phyloP scores from a whole-genome alignment of 2,113 vertebrate species.

The Pterocles burchelli region DNA sequence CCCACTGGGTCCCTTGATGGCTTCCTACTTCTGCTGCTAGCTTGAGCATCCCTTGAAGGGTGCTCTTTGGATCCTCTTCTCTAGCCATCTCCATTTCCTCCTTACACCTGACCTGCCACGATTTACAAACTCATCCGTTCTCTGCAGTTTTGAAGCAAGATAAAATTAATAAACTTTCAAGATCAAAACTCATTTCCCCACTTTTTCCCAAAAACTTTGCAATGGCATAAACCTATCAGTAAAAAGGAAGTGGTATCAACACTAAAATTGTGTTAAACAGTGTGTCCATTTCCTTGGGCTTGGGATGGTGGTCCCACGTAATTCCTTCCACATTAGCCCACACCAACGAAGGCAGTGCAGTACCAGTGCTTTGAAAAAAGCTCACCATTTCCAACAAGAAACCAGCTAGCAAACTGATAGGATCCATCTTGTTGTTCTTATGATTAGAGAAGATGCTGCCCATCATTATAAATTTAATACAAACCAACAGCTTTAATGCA shows the following conservation, averaged over 20 bases:
- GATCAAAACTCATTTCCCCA: background rate
- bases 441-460: background rate
- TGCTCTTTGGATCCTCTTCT: background rate
- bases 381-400: background rate
- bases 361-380: background rate
- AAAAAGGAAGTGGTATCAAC: fast-evolving
- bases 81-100: background rate
- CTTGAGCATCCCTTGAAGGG: background rate
- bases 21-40: background rate
- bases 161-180: background rate
- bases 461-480: background rate
- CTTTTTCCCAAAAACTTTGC: background rate
- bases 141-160: fast-evolving
- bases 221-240: background rate
- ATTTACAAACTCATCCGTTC: no score
- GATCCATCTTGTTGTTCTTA: background rate
- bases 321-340: fast-evolving
- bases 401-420: no score
- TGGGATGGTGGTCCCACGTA: background rate
- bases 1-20: background rate
- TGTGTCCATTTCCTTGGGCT: background rate
- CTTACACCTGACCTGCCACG: background rate
- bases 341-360: no score
- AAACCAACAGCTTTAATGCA: background rate
- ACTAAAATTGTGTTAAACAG: background rate